Percentiles rank a stretch among this genome's conserved stretches.
These are phyloP conservation scores for Ochropleura plecta DNA, from an alignment of 2,888 invertebrate genomes.

Conservation along the genomic window DNA sequence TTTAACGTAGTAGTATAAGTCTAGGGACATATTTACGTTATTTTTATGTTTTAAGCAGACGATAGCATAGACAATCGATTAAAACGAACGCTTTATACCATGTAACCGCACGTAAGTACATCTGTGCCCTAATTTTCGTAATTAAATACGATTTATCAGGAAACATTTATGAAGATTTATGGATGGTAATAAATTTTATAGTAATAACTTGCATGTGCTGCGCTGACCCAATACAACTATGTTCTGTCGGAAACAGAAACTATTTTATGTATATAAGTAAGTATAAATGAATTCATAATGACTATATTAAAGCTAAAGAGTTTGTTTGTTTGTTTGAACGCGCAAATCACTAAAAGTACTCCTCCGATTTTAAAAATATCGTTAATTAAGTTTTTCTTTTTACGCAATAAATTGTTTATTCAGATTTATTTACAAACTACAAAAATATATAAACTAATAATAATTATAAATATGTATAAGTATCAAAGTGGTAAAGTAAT, in stretches of 20 bases:
- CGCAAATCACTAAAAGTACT: neutral
- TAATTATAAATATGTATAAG: too few relatives aligned
- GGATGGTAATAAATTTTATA: conserved; percentile 53
- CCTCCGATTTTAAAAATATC: too few relatives aligned
- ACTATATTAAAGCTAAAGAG: neutral
- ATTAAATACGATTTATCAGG: conserved; percentile 63
- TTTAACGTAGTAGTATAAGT: too few relatives aligned
- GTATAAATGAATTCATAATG: too few relatives aligned
- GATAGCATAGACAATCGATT: conserved; percentile 7
- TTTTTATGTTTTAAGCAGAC: neutral
- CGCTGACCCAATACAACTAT: conserved; percentile 40
- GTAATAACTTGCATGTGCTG: conserved; percentile 46
- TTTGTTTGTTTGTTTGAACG: neutral
- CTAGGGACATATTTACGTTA: too few relatives aligned
- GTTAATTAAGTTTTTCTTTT: too few relatives aligned
- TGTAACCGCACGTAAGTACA: conserved; percentile 14
- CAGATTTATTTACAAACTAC: too few relatives aligned
- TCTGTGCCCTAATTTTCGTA: conserved; percentile 55
- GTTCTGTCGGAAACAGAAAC: conserved; percentile 22
- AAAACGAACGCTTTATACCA: conserved; percentile 9
- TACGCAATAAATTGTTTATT: too few relatives aligned
- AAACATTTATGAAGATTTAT: conserved; percentile 57
- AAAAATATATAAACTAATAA: too few relatives aligned
- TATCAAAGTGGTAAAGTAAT: too few relatives aligned
- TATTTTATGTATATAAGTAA: neutral